Conservation (phyloP, 2,888 invertebrate species). For the Apocheima hispidaria region DNA sequence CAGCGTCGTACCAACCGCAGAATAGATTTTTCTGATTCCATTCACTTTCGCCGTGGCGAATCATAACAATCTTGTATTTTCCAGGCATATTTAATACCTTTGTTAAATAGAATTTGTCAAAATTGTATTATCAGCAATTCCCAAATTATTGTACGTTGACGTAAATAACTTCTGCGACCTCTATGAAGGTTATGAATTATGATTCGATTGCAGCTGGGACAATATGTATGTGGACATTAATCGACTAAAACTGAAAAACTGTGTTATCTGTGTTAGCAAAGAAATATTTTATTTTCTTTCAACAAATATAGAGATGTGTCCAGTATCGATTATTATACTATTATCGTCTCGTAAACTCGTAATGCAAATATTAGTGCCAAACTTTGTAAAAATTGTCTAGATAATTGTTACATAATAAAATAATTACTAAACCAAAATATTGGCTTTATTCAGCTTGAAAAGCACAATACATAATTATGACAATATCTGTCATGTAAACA, state of each 20-base stretch:
- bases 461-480: too few relatives aligned
- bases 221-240: not conserved
- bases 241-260: not conserved
- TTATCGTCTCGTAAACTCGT: too few relatives aligned
- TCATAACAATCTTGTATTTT: slow-evolving; percentile 89
- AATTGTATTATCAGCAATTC: slow-evolving; percentile 8
- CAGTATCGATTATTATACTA: too few relatives aligned
- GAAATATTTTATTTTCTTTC: too few relatives aligned
- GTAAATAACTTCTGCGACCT: slow-evolving; percentile 69
- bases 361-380: too few relatives aligned
- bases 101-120: slow-evolving; percentile 22
- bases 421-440: too few relatives aligned
- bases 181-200: slow-evolving; percentile 39
- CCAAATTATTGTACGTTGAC: slow-evolving; percentile 33
- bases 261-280: not conserved
- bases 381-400: too few relatives aligned
- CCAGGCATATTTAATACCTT: slow-evolving; percentile 65
- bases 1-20: slow-evolving; percentile 91
- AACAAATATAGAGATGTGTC: too few relatives aligned
- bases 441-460: too few relatives aligned
- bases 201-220: not conserved
- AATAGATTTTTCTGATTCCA: slow-evolving; percentile 91
- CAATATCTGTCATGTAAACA: too few relatives aligned
- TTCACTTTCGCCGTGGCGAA: slow-evolving; percentile 91
- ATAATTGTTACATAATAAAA: too few relatives aligned